Evolutionary conservation across 2,797 vertebrate species (phyloP), one percentile per base, ranked within the genome.

Genomic region (Phoeniculus purpureus): DNA sequence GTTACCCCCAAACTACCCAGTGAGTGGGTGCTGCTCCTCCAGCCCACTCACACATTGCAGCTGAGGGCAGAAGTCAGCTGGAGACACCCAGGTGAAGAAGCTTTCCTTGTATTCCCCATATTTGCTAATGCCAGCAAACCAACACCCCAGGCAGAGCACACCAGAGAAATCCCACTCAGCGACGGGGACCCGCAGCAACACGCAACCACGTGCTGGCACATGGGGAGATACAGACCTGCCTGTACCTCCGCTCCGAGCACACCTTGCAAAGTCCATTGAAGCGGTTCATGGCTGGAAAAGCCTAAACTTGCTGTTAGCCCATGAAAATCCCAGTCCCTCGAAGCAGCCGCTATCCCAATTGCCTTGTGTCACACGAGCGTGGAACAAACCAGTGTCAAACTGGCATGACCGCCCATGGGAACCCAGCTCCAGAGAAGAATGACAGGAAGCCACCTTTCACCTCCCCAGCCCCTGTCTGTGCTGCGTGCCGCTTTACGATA

Each of bases 361-460:
- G 91, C 82, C 91, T 96, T 64, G 74, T 79, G 27, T 79, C 80
- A 65, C 97, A 85, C 87, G 89, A 92, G 97, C 48, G 95, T 96
- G 81, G 97, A 97, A 97, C 97, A 93, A 97, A 96, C 98, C 97
- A 96, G 97, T 96, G 98, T 97, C 97, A 97, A 96, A 97, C 98
- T 98, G 98, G 98, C 98, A 98, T 97, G 97, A 98, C 97, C 96
- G 97, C 98, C 98, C 98, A 98, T 99, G 98, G 98, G 98, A 99
- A 99, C 98, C 98, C 98, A 97, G 97, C 97, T 97, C 97, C 87
- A 80, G 97, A 99, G 97, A 99, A 99, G 98, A 99, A 99, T 99
- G 96, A 98, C 98, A 99, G 99, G 99, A 99, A 99, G 98, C 98
- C 98, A 98, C 98, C 98, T 98, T 98, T 98, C 98, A 97, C 95